A percentile compares a stretch with the other conserved stretches of the same genome.
phyloP scores from a whole-genome alignment of 2,113 vertebrate species.

The Tachysurus fulvidraco region DNA sequence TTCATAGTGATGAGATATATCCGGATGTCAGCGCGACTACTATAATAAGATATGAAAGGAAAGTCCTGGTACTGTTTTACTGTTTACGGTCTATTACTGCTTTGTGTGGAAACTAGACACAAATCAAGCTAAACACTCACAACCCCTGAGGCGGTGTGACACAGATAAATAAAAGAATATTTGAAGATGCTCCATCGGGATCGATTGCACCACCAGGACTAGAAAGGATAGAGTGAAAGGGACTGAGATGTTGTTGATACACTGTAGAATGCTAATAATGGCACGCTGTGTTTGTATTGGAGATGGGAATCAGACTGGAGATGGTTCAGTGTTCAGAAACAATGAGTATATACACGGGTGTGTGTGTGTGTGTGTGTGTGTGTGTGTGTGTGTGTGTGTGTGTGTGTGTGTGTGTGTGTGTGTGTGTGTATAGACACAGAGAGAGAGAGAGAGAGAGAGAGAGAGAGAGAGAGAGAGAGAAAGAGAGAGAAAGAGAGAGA shows the following conservation, averaged over 20 bases:
- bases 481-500: too few species aligned
- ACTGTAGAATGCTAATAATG: not conserved
- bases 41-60: not conserved
- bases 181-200: constrained; percentile 17
- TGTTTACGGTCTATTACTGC: constrained; percentile 1
- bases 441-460: too few species aligned
- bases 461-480: too few species aligned
- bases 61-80: not conserved
- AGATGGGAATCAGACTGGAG: constrained; percentile 3
- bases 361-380: not conserved
- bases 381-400: too few species aligned
- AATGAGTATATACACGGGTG: not conserved
- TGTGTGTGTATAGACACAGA: too few species aligned
- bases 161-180: not conserved
- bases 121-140: not conserved
- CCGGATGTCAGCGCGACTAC: not conserved
- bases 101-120: not conserved
- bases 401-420: too few species aligned
- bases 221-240: not conserved
- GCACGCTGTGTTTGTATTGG: not conserved
- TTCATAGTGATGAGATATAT: not conserved
- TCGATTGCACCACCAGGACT: constrained; percentile 4
- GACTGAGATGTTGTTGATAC: not conserved
- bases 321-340: constrained; percentile 17
- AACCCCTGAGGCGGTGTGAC: not conserved